A percentile compares a stretch with the other conserved stretches of the same genome.
These are phyloP conservation scores for Apotomis turbidana DNA, from an alignment of 2,888 invertebrate genomes.

Conservation along the genomic window DNA sequence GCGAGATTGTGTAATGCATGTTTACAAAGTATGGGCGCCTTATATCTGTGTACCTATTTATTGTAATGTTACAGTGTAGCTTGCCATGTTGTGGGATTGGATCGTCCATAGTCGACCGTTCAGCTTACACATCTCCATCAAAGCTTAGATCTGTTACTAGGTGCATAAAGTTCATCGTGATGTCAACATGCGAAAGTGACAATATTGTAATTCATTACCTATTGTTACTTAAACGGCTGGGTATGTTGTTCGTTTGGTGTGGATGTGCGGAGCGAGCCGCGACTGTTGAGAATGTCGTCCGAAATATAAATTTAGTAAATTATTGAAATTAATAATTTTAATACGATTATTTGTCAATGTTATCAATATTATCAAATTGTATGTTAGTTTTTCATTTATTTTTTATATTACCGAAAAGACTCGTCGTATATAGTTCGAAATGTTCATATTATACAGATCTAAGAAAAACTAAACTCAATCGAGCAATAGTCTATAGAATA, in stretches of 20 bases:
- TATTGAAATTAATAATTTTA: conserved; percentile 48
- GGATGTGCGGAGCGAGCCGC: conserved; percentile 40
- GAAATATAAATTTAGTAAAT: conserved; percentile 54
- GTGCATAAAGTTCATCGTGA: conserved; percentile 53
- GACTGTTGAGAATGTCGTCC: conserved; percentile 46
- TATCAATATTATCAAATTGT: conserved; percentile 44
- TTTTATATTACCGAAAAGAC: conserved; percentile 40
- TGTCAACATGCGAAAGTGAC: background rate
- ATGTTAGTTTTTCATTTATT: conserved; percentile 41
- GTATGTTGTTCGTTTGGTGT: background rate
- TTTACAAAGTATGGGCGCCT: conserved; percentile 13
- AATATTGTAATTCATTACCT: background rate
- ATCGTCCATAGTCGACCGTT: conserved; percentile 5
- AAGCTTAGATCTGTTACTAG: conserved; percentile 56
- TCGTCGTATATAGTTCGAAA: conserved; percentile 27
- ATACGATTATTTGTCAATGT: conserved; percentile 54
- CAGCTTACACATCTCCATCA: conserved; percentile 28
- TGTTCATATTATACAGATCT: conserved; percentile 29
- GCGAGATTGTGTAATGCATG: conserved; percentile 6
- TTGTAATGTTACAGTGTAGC: conserved; percentile 19
- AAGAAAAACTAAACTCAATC: conserved; percentile 28
- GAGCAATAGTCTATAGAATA: conserved; percentile 38
- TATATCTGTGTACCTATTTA: conserved; percentile 20
- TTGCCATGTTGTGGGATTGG: conserved; percentile 11
- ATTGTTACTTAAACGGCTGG: background rate